These are phyloP conservation scores for Chaetophractus vellerosus DNA, from an alignment of 2,797 vertebrate species.

Conservation along the genomic window DNA sequence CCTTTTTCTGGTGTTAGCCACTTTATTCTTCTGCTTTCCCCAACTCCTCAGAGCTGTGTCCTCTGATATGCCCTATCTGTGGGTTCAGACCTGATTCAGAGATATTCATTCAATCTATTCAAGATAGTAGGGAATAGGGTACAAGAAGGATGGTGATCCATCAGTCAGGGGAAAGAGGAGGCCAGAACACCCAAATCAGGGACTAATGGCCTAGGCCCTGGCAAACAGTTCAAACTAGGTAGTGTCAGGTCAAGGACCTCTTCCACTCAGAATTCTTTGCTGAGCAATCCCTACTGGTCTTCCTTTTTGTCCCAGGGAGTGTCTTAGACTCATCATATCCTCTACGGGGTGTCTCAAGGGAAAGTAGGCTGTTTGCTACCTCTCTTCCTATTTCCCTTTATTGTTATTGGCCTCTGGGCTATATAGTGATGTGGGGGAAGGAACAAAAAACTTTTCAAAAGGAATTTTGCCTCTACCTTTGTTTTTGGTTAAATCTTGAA, in stretches of 20 bases:
- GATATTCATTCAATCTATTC: not conserved
- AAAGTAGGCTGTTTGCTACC: not conserved
- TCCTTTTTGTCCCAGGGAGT: not conserved
- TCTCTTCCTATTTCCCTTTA: not conserved
- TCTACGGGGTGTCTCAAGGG: not conserved
- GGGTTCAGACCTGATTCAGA: not conserved
- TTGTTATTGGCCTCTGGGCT: not conserved
- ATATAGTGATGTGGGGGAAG: not conserved
- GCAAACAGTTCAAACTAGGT: not conserved
- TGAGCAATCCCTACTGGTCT: not conserved
- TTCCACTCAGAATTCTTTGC: not conserved
- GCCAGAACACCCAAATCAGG: not conserved
- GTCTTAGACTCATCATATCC: not conserved
- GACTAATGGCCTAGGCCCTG: too few relatives aligned
- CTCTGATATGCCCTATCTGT: not conserved
- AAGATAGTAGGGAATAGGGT: not conserved
- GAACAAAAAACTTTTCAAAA: conserved; percentile 27
- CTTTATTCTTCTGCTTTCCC: not conserved
- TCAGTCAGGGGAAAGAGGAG: not conserved
- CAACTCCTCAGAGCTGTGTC: not conserved
- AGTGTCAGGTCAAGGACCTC: not conserved
- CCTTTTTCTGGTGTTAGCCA: not conserved
- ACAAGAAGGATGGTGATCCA: not conserved
- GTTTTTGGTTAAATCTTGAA: not conserved
- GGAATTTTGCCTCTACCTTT: conserved; percentile 1